These are phyloP conservation scores for Agapornis roseicollis DNA, from an alignment of 2,113 vertebrate species.

Conservation along the genomic window DNA sequence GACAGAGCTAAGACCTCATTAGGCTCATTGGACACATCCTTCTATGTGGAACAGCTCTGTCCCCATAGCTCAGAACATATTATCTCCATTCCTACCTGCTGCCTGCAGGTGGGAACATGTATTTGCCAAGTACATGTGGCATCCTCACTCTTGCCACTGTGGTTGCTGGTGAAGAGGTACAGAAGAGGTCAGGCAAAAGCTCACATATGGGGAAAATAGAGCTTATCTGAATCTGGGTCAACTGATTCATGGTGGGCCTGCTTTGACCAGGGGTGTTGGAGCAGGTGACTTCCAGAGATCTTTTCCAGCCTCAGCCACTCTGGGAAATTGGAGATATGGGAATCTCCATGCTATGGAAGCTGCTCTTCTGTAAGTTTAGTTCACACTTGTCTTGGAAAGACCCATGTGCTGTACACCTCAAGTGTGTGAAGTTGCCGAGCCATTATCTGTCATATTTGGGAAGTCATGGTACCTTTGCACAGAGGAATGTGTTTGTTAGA, in stretches of 20 bases:
- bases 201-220: accelerated
- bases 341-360: background rate
- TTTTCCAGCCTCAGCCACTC: background rate
- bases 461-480: background rate
- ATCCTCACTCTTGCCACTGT: background rate
- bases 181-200: background rate
- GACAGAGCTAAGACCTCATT: background rate
- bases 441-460: background rate
- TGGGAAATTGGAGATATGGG: background rate
- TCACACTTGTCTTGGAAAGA: accelerated
- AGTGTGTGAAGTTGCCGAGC: background rate
- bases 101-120: background rate
- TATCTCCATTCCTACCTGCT: accelerated
- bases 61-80: background rate
- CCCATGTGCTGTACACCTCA: background rate
- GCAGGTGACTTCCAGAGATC: background rate
- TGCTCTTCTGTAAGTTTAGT: background rate
- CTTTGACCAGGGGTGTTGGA: background rate
- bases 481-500: background rate
- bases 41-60: background rate
- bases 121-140: background rate
- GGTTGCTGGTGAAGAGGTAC: background rate
- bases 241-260: accelerated
- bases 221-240: background rate
- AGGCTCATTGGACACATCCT: background rate